Evolutionary conservation across 30 jellyfish, hydroid and myxozoan species (phyloP), one percentile per base, ranked within the genome.

Genomic region (Euphysa ruthae): DNA sequence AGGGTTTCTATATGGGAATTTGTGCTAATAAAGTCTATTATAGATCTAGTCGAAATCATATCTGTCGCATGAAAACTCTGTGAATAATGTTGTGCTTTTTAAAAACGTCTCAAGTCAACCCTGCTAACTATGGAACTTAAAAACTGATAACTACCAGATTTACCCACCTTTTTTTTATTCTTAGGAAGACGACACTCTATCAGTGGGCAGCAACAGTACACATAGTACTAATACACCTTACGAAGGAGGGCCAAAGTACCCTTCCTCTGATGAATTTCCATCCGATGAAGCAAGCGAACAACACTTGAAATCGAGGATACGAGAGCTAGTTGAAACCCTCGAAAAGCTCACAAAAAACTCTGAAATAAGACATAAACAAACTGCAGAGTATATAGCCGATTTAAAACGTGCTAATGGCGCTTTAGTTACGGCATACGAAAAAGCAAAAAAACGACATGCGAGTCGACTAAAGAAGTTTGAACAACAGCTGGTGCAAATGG

Each of bases 401-500:
- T 69, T 89, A 58, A 89, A 89, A 65, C 95, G 98, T 15, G 98
- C 98, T 35, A 89, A 89, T 65, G 93, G 98, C 34, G 94, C 98
- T 33, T 64, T 89, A 62, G 98, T 89, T 19, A 73, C 98, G 42
- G 98, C 98, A 56, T 89, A 89, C 91, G 98, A 89, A 33, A 89
- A 89, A 72, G 94, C 98, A 79, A 89, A 89, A 83, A 89, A 89
- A 66, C 35, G 98, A 29, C 94, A 89, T 58, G 98, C 98, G 58
- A 56, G 95, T 44, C 46, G 98, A 50, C 56, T 89, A 52, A 89
- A 89, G 94, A 81, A 81, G 49, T 89, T 89, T 55, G 98, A 89
- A 69, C 93, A 93, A 12, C 94, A 89, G 72, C 51, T 89, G 31
- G 83, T 89, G 32, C 83, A 81, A 38, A 89, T 89, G 95, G 94